Evolutionary conservation across 1,140 invertebrate genomes (phyloP).

Genomic region (Ostrea edulis): DNA sequence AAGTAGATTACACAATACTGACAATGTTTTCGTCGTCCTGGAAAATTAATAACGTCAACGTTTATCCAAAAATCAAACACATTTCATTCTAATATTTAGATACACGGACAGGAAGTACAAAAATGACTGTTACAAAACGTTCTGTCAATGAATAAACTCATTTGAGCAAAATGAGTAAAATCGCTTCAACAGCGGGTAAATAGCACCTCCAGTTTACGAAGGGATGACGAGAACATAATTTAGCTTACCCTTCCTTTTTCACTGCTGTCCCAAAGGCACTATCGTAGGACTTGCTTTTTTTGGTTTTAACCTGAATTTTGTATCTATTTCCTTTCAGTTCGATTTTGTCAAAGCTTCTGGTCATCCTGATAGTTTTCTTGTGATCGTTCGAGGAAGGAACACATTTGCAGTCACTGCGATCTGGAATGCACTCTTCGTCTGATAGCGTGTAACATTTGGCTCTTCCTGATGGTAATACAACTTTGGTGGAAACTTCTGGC

Average conservation of each 20-base stretch:
- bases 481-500: not conserved
- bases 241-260: conserved; percentile 36
- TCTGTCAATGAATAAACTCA: not conserved
- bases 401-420: not conserved
- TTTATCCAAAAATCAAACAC: not conserved
- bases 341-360: conserved; percentile 30
- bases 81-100: not conserved
- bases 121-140: not conserved
- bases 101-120: not conserved
- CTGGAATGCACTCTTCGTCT: conserved; percentile 8
- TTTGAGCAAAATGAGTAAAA: not conserved
- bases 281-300: conserved; percentile 37
- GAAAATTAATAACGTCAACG: not conserved
- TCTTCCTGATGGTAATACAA: not conserved
- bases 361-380: conserved; percentile 31
- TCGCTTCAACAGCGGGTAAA: not conserved
- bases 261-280: conserved; percentile 9
- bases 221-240: not conserved
- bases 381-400: not conserved
- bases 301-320: conserved; percentile 37
- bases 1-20: conserved; percentile 23
- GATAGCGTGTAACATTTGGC: conserved; percentile 25
- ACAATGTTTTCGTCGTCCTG: conserved; percentile 21
- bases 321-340: conserved; percentile 38
- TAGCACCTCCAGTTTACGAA: conserved; percentile 5